Evolutionary conservation across 2,797 vertebrate species (phyloP), one percentile per base, ranked within the genome.

Genomic region (Spea hammondii): DNA sequence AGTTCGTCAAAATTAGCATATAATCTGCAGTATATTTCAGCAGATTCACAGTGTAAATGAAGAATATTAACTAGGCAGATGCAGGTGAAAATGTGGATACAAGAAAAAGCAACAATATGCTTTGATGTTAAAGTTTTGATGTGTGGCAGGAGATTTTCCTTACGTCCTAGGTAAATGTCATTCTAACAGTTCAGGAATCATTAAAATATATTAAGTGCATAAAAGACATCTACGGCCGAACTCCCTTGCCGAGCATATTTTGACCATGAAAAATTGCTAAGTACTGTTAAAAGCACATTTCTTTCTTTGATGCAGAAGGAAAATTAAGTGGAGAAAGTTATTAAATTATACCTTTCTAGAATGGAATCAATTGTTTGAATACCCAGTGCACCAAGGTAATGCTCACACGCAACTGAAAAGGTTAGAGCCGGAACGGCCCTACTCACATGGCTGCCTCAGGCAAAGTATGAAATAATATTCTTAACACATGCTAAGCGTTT

Each of bases 81-180:
- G 62, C 79, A 82, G 75, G 79, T 82, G 74, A 82, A 69, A 49
- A 70, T 69, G 54, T 72, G 65, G 45, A 70, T 82, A 77, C 70
- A 73, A 73, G 75, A 57, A 82, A 82, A 76, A 73, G 73, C 57
- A 69, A 65, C 64, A 66, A 72, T 73, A 73, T 77, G 65, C 70
- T 82, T 82, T 77, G 79, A 77, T 77, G 64, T 81, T 77, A 73
- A 77, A 77, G 70, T 82, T 82, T 77, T 82, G 65, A 82, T 77
- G 79, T 67, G 74, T 62, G 47, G 60, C 48, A 7, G 74, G 55
- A 77, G 70, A 77, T 77, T 82, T 82, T 55, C 74, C 70, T 77
- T 72, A 77, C 46, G 55, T 77, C 65, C 74, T 77, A 46, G 50
- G 64, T 77, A 77, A 82, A 77, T 77, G 79, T 68, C 70, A 77